Base-by-base conservation (phyloP, 2,797 vertebrate species). In the Rhinophrynus dorsalis region DNA sequence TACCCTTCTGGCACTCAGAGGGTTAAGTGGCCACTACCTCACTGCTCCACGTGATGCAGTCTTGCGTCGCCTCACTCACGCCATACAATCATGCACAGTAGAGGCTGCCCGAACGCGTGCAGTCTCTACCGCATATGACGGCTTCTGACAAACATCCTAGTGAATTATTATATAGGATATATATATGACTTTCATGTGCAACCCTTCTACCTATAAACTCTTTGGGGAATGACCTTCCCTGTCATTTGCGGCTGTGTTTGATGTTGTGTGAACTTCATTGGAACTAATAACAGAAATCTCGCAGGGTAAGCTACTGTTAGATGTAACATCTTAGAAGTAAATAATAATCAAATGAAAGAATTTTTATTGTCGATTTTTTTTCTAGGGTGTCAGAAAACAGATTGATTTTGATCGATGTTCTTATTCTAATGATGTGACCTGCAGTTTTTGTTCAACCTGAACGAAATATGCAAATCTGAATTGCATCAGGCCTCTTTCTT, bases 381-480 rank as follows among this genome's bases (percentile, higher is more conserved):
- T 13, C 6, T 27, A 26, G 15, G 13, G 20, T 29, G 24, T 54
- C 45, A 24, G 20, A 61, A 30, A n/a, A 24, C 12, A 38, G 21
- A 21, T 27, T 44, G 20, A 44, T 61, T 42, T n/a, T 21, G 8
- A 54, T 45, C 6, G 40, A 12, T 26, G 0, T 26, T 54, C 21
- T 5, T 32, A 52, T 42, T 54, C 52, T 55, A 20, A 55, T 35
- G 58, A 69, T 17, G 12, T 11, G 15, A 69, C 61, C 23, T 24
- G n/a, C 57, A 29, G 5, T 37, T 13, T 18, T 27, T 21, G 15
- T 60, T 68, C 47, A 44, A 44, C 47, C 57, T 23, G 18, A 45
- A 33, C 35, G 3, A n/a, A 69, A 61, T 61, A 69, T 61, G 57
- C 38, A 61, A 61, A 69, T 69, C 37, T 8, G 0, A 61, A 60